Conservation (phyloP, 2,113 vertebrate species). For the Grantiella picta region DNA sequence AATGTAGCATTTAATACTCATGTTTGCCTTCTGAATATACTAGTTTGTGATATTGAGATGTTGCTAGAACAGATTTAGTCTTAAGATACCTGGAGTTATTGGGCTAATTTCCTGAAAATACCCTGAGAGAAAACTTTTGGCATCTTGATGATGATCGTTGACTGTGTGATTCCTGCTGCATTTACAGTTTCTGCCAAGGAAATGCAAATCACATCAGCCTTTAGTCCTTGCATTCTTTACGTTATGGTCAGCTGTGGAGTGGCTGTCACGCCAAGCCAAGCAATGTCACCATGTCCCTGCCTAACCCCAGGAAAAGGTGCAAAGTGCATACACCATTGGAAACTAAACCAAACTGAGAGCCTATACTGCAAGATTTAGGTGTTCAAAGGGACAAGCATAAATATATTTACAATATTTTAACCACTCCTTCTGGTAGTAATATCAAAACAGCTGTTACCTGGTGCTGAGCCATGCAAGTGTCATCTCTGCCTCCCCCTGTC, state of each 20-base stretch:
- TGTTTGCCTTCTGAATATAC: neutral
- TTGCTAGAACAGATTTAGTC: neutral
- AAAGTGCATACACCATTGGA: rapidly evolving
- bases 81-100: neutral
- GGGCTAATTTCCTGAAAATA: neutral
- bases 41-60: neutral
- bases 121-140: rapidly evolving
- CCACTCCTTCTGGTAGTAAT: neutral
- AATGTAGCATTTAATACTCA: neutral
- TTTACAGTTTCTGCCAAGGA: neutral
- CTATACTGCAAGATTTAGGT: neutral
- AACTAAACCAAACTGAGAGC: neutral
- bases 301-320: rapidly evolving
- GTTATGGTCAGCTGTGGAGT: rapidly evolving
- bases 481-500: neutral
- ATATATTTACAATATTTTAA: neutral
- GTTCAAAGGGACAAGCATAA: neutral
- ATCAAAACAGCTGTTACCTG: neutral
- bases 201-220: neutral
- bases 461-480: rapidly evolving
- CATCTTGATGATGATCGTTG: neutral
- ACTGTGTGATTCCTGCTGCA: rapidly evolving
- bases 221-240: rapidly evolving
- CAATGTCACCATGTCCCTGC: rapidly evolving
- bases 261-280: neutral